Conservation (phyloP, 2,797 vertebrate genomes). For the Hapalemur alaotrensis region DNA sequence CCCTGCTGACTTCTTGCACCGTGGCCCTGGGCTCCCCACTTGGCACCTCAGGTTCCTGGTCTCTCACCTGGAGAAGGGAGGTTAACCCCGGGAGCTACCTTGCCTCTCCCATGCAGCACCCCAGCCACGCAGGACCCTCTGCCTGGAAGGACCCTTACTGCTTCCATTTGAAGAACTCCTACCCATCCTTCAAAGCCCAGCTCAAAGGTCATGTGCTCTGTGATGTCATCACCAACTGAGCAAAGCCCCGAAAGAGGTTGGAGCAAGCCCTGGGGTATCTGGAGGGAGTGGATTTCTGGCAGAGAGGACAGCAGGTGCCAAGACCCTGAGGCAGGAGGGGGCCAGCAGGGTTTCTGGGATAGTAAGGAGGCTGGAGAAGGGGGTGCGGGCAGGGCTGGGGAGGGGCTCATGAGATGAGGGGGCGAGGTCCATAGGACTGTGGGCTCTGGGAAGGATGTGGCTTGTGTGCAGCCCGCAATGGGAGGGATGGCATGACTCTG, state of each 20-base stretch:
- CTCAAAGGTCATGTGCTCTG: neutral
- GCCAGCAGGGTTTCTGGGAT: neutral
- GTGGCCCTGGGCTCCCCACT: neutral
- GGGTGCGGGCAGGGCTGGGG: rapidly evolving
- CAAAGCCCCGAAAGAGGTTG: neutral
- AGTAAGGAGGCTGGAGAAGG: neutral
- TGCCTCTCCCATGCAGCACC: neutral
- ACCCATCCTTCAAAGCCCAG: neutral
- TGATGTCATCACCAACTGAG: neutral
- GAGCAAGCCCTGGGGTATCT: neutral
- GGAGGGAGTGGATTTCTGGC: neutral
- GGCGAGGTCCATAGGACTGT: rapidly evolving
- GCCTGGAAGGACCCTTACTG: neutral
- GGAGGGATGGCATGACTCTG: neutral
- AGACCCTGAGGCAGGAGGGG: neutral
- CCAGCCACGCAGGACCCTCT: neutral
- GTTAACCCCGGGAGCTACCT: neutral
- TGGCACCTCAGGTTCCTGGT: neutral
- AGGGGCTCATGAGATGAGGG: neutral
- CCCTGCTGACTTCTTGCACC: neutral
- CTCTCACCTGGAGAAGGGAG: neutral
- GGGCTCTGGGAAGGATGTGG: neutral
- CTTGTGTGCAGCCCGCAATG: too few species aligned
- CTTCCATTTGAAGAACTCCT: neutral
- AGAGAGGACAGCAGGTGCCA: neutral